A percentile compares a stretch with the other conserved stretches of the same genome.
phyloP scores from a whole-genome alignment of 2,797 vertebrate species.

The Anguilla obscura region DNA sequence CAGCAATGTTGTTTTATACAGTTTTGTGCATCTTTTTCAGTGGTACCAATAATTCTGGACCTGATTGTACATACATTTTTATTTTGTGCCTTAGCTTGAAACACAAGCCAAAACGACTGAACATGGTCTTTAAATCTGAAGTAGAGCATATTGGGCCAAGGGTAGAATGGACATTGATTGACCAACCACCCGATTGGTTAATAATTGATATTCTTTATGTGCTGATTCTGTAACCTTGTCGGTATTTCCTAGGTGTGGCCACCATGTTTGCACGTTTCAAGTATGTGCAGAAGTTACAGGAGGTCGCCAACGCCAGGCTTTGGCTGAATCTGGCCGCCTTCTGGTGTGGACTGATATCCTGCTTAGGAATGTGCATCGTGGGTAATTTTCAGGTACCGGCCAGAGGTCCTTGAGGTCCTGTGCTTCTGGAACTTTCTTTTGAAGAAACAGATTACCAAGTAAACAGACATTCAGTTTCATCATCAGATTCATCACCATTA shows the following conservation, averaged over 20 bases:
- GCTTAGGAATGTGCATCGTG: slow-evolving; percentile 87
- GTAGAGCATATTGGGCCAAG: neutral
- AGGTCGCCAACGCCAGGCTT: slow-evolving; percentile 49
- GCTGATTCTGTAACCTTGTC: neutral
- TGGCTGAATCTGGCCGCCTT: slow-evolving; percentile 72
- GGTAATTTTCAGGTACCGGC: slow-evolving; percentile 89
- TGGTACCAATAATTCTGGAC: neutral
- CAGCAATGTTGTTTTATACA: neutral
- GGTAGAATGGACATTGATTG: neutral
- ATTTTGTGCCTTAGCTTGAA: neutral
- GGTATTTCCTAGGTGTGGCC: slow-evolving; percentile 68
- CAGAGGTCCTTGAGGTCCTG: neutral
- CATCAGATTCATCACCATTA: neutral
- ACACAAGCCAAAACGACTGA: neutral
- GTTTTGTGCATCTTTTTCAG: neutral
- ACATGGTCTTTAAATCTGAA: neutral
- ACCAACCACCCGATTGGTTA: too few relatives aligned
- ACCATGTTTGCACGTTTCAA: slow-evolving; percentile 89
- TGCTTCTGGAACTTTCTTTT: neutral
- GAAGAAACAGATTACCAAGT: neutral
- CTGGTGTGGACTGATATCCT: slow-evolving; percentile 75
- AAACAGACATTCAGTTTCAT: neutral
- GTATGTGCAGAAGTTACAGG: slow-evolving; percentile 79
- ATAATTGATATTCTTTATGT: neutral
- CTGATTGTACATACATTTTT: neutral